Conservation (phyloP, 2,888 invertebrate species). For the Thymelicus acteon region DNA sequence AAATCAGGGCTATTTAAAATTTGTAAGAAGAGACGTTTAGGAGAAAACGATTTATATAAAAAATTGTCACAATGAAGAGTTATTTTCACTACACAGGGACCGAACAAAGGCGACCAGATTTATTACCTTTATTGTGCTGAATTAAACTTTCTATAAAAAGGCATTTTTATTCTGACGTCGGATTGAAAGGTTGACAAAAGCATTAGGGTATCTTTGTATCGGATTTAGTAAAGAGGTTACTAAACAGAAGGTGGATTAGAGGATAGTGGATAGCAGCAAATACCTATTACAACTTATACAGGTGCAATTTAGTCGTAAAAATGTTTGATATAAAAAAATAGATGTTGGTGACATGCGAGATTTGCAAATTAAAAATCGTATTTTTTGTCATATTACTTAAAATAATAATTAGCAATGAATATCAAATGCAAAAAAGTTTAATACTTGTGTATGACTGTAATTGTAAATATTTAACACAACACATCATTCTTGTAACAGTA, state of each 20-base stretch:
- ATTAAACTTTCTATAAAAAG: conserved; percentile 15
- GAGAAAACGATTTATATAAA: conserved; percentile 4
- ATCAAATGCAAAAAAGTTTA: too few species aligned
- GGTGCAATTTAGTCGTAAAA: too few species aligned
- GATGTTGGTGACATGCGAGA: too few species aligned
- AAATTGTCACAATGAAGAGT: conserved; percentile 15
- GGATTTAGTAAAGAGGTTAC: not conserved
- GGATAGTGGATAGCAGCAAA: too few species aligned
- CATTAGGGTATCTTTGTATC: not conserved
- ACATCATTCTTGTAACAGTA: too few species aligned
- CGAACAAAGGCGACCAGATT: conserved; percentile 14
- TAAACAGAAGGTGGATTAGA: not conserved
- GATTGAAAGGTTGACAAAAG: conserved; percentile 8
- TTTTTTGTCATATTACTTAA: too few species aligned
- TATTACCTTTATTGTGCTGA: conserved; percentile 19
- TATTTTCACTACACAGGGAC: conserved; percentile 18
- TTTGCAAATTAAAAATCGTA: too few species aligned
- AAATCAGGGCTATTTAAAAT: not conserved
- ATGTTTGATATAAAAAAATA: too few species aligned
- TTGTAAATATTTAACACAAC: too few species aligned
- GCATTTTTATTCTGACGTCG: conserved; percentile 1
- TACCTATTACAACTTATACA: too few species aligned
- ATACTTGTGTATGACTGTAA: too few species aligned
- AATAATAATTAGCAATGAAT: too few species aligned
- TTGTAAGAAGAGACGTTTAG: conserved; percentile 1